Evolutionary conservation across 2,113 vertebrate species (phyloP), one percentile per base, ranked within the genome.

Genomic region (Chaetorhynchus papuensis): DNA sequence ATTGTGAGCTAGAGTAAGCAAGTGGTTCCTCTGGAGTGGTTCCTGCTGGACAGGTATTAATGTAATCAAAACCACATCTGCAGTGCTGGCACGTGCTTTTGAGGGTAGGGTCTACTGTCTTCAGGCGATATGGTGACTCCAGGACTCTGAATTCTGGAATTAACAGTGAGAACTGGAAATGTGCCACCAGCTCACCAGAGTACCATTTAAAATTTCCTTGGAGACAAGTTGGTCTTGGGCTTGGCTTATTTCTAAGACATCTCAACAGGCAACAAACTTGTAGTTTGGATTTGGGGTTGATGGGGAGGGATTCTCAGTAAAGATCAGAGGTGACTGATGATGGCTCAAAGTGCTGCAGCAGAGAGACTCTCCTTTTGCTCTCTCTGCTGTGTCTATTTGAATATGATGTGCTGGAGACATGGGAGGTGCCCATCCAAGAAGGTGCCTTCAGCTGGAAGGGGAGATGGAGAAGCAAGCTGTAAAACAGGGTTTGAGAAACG

Each of bases 1-100:
- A 23, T 60, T 37, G 17, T 41, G 53, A 68, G 16, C 63, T 88
- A 16, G 42, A 59, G 52, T 42, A 33, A 70, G 39, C 6, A 8
- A 50, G n/a, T 15, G 33, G 75, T n/a, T 82, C 14, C 41, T 39
- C 52, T 37, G 13, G 39, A 41, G 18, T 39, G 23, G n/a, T 74
- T 93, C 49, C 61, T 88, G 16, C 66, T 76, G 71, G 70, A 27
- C 52, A 80, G 42, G 24, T 81, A 74, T 56, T 74, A 44, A 24
- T 3, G 1, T 81, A 54, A 54, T 81, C 1, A 8, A 78, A 75
- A 63, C 35, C 12, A 10, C 1, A 5, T 22, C 44, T n/a, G 47
- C 42, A 47, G 0, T 49, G 35, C 47, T 92, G 64, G 8, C 2
- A 3, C 0, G 0, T 83, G 24, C 6, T 0, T 63, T 71, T 85